Conservation (phyloP, 2,113 vertebrate species). For the Poecilia latipinna region DNA sequence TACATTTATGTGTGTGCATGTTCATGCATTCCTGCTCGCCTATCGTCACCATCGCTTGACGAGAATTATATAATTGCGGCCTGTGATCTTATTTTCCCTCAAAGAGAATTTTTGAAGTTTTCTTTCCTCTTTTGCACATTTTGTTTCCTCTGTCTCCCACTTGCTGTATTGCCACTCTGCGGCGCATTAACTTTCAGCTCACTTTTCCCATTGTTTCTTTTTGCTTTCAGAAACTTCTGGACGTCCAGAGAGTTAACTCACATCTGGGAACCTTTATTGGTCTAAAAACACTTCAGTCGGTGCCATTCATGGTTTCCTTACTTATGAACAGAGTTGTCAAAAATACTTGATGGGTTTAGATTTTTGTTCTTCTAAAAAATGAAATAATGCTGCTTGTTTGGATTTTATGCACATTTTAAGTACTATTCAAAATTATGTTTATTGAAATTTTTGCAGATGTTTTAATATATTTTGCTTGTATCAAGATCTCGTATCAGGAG, state of each 20-base stretch:
- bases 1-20: slow-evolving; percentile 27
- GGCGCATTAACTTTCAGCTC: slow-evolving; percentile 22
- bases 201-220: slow-evolving; percentile 13
- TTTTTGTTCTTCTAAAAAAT: too few species aligned
- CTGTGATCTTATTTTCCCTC: slow-evolving; percentile 90
- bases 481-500: neutral
- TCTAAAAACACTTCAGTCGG: neutral
- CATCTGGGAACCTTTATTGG: neutral
- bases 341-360: too few species aligned
- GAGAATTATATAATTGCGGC: slow-evolving; percentile 95
- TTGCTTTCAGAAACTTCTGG: slow-evolving; percentile 48
- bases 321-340: too few species aligned
- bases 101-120: slow-evolving; percentile 87
- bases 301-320: too few species aligned
- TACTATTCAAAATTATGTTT: neutral
- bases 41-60: slow-evolving; percentile 92
- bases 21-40: slow-evolving; percentile 82
- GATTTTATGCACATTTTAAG: neutral
- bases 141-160: slow-evolving; percentile 66
- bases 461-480: too few species aligned
- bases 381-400: neutral
- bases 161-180: slow-evolving; percentile 59
- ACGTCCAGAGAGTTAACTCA: slow-evolving; percentile 28
- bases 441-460: neutral
- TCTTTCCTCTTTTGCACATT: slow-evolving; percentile 78